phyloP scores from a whole-genome alignment of 2,797 vertebrate species.

The Macroramphosus scolopax region DNA sequence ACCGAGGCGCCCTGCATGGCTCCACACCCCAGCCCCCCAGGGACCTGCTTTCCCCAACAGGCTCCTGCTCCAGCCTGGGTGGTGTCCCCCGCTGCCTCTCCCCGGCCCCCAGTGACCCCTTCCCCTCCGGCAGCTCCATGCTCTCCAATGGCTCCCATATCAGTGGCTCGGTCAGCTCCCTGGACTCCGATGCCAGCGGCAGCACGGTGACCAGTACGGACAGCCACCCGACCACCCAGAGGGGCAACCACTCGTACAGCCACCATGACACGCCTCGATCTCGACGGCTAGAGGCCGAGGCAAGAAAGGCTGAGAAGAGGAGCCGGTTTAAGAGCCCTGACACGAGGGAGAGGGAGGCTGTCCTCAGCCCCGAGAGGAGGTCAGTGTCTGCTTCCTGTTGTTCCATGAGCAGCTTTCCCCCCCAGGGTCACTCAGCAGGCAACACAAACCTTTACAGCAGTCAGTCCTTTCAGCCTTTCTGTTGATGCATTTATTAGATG shows the following conservation, averaged over 20 bases:
- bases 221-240: conserved; percentile 68
- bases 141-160: conserved; percentile 85
- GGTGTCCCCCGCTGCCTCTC: conserved; percentile 80
- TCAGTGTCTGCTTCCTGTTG: conserved; percentile 38
- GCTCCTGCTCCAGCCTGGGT: conserved; percentile 78
- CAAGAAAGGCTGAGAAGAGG: conserved; percentile 79
- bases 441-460: no score
- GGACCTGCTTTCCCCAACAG: conserved; percentile 75
- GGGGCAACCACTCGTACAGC: conserved; percentile 37
- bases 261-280: conserved; percentile 64
- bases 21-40: conserved; percentile 56
- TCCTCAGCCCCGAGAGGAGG: conserved; percentile 81
- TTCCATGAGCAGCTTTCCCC: no score
- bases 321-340: conserved; percentile 76
- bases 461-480: neutral
- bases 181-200: conserved; percentile 82
- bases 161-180: conserved; percentile 82
- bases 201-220: conserved; percentile 80
- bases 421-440: no score
- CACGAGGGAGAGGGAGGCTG: conserved; percentile 63
- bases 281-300: conserved; percentile 69
- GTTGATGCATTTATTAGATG: no score
- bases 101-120: conserved; percentile 80
- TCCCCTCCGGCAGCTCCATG: conserved; percentile 81
- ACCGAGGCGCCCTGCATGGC: conserved; percentile 62